These are phyloP conservation scores for Sparus aurata DNA, from an alignment of 2,797 vertebrate genomes.

Conservation along the genomic window DNA sequence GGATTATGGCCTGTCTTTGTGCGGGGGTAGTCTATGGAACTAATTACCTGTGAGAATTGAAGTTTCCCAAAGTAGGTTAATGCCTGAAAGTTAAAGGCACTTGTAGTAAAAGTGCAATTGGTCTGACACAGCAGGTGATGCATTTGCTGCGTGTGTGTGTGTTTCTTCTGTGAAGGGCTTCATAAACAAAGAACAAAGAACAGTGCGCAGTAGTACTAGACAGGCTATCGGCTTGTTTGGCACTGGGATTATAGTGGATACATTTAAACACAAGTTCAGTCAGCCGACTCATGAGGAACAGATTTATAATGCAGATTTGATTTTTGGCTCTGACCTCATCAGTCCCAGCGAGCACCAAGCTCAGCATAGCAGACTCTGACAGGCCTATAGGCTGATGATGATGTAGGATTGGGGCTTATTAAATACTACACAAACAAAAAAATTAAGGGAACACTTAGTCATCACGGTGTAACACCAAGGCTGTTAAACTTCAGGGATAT, in stretches of 20 bases:
- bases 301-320: conserved; percentile 60
- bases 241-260: conserved; percentile 50
- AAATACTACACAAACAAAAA: background rate
- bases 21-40: conserved; percentile 51
- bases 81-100: conserved; percentile 63
- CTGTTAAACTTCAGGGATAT: no score
- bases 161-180: conserved; percentile 10
- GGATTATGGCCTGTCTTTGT: conserved; percentile 60
- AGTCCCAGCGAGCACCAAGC: background rate
- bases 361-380: conserved; percentile 14
- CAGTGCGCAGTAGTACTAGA: background rate
- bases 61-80: conserved; percentile 77
- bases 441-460: no score
- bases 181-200: conserved; percentile 48
- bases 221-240: conserved; percentile 36
- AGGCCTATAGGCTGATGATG: conserved; percentile 17
- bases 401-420: conserved; percentile 11
- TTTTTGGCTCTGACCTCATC: conserved; percentile 59
- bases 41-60: conserved; percentile 74
- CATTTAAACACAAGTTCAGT: conserved; percentile 48
- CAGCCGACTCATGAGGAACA: conserved; percentile 36
- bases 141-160: conserved; percentile 19
- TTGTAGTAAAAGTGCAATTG: conserved; percentile 41
- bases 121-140: conserved; percentile 49
- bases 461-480: no score